Conservation (phyloP, 2,113 vertebrate species). For the Urocynchramus pylzowi region DNA sequence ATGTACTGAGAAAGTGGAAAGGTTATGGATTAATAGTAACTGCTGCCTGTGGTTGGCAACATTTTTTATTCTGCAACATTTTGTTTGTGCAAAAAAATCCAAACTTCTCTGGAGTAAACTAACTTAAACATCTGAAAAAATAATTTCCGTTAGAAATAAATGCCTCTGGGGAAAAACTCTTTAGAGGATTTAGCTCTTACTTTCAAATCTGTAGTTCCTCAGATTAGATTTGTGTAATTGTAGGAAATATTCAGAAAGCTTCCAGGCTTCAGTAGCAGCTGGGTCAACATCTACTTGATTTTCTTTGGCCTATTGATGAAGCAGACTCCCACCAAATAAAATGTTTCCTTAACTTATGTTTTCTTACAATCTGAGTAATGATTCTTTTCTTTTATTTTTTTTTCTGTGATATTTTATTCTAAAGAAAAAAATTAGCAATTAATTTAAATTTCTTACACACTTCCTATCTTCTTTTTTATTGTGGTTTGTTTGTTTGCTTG, state of each 20-base stretch:
- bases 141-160: not conserved
- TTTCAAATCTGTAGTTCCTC: not conserved
- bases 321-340: not conserved
- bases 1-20: not conserved
- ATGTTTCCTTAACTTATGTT: not conserved
- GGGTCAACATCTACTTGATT: constrained; percentile 1
- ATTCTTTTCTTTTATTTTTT: not conserved
- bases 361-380: not conserved
- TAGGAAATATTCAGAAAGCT: constrained; percentile 8
- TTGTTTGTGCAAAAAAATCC: not conserved
- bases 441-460: not conserved
- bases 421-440: not conserved
- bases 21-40: not conserved
- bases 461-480: not conserved
- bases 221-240: not conserved
- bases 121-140: not conserved
- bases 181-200: not conserved
- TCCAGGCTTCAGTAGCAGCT: constrained; percentile 1
- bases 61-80: not conserved
- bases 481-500: not conserved
- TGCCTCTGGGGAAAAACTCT: not conserved
- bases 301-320: not conserved
- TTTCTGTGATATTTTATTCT: not conserved
- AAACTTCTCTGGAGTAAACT: not conserved
- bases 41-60: not conserved